phyloP scores from a whole-genome alignment of 2,113 vertebrate genomes.

The Atrichornis clamosus region DNA sequence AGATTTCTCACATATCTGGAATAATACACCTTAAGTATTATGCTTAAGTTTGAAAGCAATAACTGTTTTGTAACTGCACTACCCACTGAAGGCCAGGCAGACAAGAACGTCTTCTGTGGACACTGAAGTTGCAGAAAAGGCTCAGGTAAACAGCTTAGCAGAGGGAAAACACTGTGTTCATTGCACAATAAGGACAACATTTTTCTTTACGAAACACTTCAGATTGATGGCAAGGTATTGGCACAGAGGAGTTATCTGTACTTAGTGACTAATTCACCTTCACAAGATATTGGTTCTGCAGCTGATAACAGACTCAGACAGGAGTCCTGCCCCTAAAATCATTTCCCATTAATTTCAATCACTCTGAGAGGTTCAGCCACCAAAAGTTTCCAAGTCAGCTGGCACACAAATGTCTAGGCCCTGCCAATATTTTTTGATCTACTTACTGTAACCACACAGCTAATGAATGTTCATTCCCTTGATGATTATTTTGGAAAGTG shows the following conservation, averaged over 20 bases:
- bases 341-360: conserved; percentile 47
- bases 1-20: neutral
- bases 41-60: neutral
- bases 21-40: neutral
- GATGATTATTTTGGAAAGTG: conserved; percentile 33
- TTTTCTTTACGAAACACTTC: neutral
- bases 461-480: conserved; percentile 39
- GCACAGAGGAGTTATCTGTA: neutral
- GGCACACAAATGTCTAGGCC: neutral
- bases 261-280: conserved; percentile 12
- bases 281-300: neutral
- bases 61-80: neutral
- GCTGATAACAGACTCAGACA: conserved; percentile 8
- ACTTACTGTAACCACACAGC: conserved; percentile 51
- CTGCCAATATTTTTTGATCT: conserved; percentile 47
- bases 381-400: conserved; percentile 41
- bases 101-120: neutral
- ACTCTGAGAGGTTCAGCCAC: conserved; percentile 9
- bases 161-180: neutral
- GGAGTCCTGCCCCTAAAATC: conserved; percentile 6
- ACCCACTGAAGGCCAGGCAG: neutral
- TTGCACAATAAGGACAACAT: neutral
- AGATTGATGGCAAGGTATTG: neutral
- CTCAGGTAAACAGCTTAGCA: neutral
- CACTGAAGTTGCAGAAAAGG: neutral